A percentile compares a stretch with the other conserved stretches of the same genome.
These are phyloP conservation scores for Oxygymnocypris stewartii DNA, from an alignment of 2,113 vertebrate genomes.

Conservation along the genomic window DNA sequence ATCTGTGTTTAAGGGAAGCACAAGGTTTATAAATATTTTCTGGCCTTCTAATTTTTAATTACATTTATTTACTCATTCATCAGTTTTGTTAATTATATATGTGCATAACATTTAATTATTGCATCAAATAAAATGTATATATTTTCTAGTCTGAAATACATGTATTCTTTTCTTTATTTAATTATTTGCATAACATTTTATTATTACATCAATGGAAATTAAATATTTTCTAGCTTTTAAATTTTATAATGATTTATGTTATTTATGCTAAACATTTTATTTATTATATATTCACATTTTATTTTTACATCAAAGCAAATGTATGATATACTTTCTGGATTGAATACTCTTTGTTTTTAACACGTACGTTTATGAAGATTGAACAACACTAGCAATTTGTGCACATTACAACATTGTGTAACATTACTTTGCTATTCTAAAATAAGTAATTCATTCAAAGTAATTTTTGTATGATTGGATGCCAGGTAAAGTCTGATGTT, in stretches of 20 bases:
- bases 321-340: background rate
- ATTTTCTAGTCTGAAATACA: no score
- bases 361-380: background rate
- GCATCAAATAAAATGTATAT: background rate
- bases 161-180: no score
- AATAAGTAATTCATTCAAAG: background rate
- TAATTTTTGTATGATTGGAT: background rate
- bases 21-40: background rate
- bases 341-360: background rate
- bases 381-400: background rate
- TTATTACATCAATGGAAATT: background rate
- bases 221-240: no score
- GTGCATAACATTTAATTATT: background rate
- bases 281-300: background rate
- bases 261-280: no score
- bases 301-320: background rate
- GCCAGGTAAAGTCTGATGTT: background rate
- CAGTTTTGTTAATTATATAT: background rate
- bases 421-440: background rate
- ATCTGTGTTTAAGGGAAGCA: no score
- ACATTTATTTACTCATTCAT: no score
- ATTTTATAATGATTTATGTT: no score
- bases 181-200: background rate
- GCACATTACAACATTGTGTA: no score
- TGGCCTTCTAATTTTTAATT: background rate